Conservation (phyloP, 2,888 invertebrate species). For the Epiblema foenella region DNA sequence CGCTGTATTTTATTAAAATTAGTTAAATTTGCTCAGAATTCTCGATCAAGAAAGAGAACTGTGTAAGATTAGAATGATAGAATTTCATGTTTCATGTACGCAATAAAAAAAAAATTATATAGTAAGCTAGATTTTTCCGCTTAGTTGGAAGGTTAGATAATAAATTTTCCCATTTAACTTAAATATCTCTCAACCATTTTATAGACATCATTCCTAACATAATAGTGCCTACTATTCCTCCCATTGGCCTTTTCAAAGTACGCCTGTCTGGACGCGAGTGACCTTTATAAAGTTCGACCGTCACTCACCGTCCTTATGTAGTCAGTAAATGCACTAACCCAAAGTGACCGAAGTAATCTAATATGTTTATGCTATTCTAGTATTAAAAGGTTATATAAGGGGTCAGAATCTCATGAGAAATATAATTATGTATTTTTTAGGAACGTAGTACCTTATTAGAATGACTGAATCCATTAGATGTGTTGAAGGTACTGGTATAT, state of each 20-base stretch:
- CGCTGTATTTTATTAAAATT: not conserved
- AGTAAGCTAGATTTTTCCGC: no score
- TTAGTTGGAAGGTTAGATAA: no score
- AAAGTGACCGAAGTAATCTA: not conserved
- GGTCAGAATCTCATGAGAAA: not conserved
- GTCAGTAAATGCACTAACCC: constrained; percentile 10
- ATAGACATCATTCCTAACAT: constrained; percentile 1
- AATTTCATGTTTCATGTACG: not conserved
- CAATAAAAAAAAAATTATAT: no score
- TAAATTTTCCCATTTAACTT: not conserved
- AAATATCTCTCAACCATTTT: not conserved
- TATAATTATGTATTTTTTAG: not conserved
- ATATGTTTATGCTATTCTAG: not conserved
- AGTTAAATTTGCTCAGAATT: not conserved
- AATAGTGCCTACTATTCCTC: not conserved
- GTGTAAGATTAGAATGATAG: not conserved
- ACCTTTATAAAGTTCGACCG: constrained; percentile 37
- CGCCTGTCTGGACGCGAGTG: constrained; percentile 13
- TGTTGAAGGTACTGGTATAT: not conserved
- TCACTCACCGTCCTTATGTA: constrained; percentile 37
- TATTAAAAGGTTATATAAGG: not conserved
- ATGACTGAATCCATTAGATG: not conserved
- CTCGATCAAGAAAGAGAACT: not conserved
- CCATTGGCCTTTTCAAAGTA: constrained; percentile 37
- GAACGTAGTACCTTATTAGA: not conserved